Base-by-base conservation (phyloP, 2,888 invertebrate species). In the Dryadula phaetusa region DNA sequence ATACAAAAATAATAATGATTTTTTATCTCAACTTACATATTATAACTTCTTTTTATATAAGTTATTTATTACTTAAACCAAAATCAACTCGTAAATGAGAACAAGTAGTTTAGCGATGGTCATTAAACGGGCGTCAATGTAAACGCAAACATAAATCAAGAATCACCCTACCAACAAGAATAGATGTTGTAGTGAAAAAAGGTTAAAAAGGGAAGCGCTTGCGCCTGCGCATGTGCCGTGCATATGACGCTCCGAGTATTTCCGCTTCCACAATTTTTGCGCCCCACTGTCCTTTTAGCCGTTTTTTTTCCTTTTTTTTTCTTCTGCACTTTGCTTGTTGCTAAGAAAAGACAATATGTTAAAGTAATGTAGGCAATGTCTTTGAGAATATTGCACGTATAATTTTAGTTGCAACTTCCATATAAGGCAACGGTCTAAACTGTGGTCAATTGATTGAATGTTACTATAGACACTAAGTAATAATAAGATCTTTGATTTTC, bases 211-310 rank as follows among this genome's bases (percentile, higher is more conserved):
- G 88, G 87, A 71, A n/a, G n/a, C n/a, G n/a, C n/a, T n/a, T n/a
- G 77, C 78, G 78, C 75, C 77, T 61, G 85, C 87, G 86, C 92
- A 91, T 90, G 88, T 92, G 91, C 79, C 70, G 80, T 75, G 78
- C 92, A 91, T 88, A 85, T 92, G 91, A 86, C 82, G 86, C 76
- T 75, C 74, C 72, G 70, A 72, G 42, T 76, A 83, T 88, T 92
- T 92, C 92, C 92, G 91, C 88, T 87, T 82, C 79, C 77, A 78
- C 79, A 80, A 86, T 87, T 89, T 89, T 87, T 77, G 78, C 79
- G 82, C 79, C 76, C 78, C 74, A 83, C 86, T 85, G 85, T 86
- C 79, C 82, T 72, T n/a, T 71, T 77, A 79, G 78, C 44, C n/a
- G 22, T 52, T 28, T 8, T 52, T 52, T 52, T 28, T 5, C 3